Conservation (phyloP, 2,888 invertebrate genomes). For the Aphodius sticticus region DNA sequence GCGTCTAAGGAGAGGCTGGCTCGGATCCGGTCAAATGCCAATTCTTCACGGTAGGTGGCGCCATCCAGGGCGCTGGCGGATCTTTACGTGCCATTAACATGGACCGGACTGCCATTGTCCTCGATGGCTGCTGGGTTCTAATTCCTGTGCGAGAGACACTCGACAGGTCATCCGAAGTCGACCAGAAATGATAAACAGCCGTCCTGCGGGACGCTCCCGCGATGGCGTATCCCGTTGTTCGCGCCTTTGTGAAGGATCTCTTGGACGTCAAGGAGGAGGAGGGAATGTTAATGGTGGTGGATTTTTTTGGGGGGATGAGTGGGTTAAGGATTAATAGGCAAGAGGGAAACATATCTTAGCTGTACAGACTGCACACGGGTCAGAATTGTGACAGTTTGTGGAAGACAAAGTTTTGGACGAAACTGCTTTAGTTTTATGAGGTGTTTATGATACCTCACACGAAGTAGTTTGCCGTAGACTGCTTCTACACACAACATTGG, state of each 20-base stretch:
- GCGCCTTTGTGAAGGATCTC: background rate
- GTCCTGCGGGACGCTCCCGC: conserved; percentile 8
- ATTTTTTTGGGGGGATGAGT: background rate
- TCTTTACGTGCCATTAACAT: conserved; percentile 24
- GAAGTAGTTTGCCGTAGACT: no score
- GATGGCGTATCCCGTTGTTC: background rate
- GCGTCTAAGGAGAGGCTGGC: background rate
- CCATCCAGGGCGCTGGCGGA: background rate
- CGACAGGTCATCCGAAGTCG: background rate
- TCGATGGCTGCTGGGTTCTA: background rate
- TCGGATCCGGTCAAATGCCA: background rate
- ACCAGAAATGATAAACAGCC: conserved; percentile 21
- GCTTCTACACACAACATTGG: no score
- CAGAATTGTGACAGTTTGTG: no score
- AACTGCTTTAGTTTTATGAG: no score
- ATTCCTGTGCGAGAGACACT: background rate
- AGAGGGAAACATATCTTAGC: no score
- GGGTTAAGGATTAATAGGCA: background rate
- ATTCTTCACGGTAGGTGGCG: background rate
- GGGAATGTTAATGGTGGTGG: background rate
- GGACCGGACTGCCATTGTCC: conserved; percentile 19
- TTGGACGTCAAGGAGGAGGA: background rate
- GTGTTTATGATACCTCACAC: no score
- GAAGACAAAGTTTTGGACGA: no score
- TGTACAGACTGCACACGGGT: no score